Evolutionary conservation across 92 coral and sea anemone genomes (phyloP).

Genomic region (Umimayanthus kanabou): DNA sequence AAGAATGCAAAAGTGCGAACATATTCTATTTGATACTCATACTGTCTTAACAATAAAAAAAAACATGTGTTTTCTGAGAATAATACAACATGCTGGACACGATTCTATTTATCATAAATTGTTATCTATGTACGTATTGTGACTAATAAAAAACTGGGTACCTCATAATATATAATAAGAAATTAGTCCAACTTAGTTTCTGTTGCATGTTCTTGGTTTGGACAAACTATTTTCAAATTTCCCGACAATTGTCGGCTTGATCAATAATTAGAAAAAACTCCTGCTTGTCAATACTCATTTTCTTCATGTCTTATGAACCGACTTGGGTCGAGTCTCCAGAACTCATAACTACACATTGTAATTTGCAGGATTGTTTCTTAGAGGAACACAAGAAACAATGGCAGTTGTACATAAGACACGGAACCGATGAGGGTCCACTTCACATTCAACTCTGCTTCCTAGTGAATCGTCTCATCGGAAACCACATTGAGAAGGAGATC

Average conservation of each 20-base stretch:
- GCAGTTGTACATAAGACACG: constrained; percentile 80
- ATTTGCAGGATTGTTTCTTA: constrained; percentile 81
- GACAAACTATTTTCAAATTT: no score
- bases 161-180: neutral
- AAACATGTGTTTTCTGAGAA: neutral
- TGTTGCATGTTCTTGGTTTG: neutral
- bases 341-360: neutral
- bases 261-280: no score
- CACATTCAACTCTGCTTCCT: constrained; percentile 83
- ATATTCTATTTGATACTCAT: no score
- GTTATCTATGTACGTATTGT: neutral
- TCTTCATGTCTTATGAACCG: no score
- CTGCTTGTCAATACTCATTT: neutral
- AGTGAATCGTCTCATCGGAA: constrained; percentile 77
- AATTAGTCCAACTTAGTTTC: neutral
- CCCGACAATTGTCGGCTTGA: neutral
- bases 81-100: neutral
- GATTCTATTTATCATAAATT: neutral
- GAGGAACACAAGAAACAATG: constrained; percentile 77
- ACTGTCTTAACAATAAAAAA: no score
- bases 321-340: no score
- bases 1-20: no score
- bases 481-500: constrained; percentile 76
- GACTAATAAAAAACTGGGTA: neutral
- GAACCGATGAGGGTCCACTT: constrained; percentile 80